Evolutionary conservation across 2,888 invertebrate genomes (phyloP).

Genomic region (Proisotoma minuta): DNA sequence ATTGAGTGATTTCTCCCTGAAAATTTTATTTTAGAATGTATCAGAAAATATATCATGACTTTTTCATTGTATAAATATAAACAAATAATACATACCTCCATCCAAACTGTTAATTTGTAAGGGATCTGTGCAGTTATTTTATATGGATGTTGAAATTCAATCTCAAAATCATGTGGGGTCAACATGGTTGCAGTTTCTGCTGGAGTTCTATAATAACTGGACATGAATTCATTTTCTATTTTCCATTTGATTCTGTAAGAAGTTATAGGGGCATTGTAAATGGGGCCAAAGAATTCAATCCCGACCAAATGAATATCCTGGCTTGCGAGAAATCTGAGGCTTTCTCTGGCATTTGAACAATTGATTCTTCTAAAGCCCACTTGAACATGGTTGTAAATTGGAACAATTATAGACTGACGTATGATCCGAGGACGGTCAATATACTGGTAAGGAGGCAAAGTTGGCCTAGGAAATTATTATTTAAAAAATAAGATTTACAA

Average conservation of each 20-base stretch:
- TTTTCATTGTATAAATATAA: background rate
- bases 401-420: constrained; percentile 18
- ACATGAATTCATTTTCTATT: constrained; percentile 26
- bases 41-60: background rate
- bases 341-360: constrained; percentile 15
- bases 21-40: background rate
- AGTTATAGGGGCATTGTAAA: constrained; percentile 15
- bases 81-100: constrained; percentile 15
- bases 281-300: constrained; percentile 30
- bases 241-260: constrained; percentile 22
- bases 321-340: constrained; percentile 24
- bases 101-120: constrained; percentile 25
- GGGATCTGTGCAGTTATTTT: constrained; percentile 17
- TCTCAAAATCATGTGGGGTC: constrained; percentile 17
- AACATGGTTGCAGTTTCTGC: constrained; percentile 20
- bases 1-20: constrained; percentile 26
- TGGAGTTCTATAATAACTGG: constrained; percentile 12
- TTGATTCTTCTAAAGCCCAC: constrained; percentile 11
- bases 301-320: constrained; percentile 29
- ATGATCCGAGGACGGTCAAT: constrained; percentile 20
- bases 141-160: constrained; percentile 23
- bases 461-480: constrained; percentile 17
- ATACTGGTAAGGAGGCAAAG: constrained; percentile 15
- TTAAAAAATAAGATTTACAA: background rate
- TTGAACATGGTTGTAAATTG: constrained; percentile 26